Base-by-base conservation (phyloP, 2,113 vertebrate species). In the Lanius ludovicianus region DNA sequence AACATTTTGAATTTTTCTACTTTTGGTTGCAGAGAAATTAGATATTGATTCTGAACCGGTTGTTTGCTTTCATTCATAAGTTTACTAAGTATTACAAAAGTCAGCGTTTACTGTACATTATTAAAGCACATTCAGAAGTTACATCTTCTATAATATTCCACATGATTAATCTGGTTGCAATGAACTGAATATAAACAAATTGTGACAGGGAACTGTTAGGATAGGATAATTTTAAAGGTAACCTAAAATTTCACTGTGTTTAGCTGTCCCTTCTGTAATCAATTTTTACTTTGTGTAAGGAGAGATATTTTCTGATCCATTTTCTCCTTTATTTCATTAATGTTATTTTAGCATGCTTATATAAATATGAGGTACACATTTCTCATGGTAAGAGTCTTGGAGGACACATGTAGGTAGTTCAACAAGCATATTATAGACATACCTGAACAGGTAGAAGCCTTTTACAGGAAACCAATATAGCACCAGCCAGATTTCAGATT, bases 341-440 rank as follows among this genome's bases (percentile, higher is more conserved):
- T 49, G 7, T 33, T 39, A 28, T 64, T 85, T 64, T 39, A 79
- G 10, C 6, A 35, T 25, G 13, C 10, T 25, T 24, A 7, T 33
- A 13, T 22, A 10, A 57, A 53, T 63, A 2, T 21, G 67, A 63
- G 18, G 27, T 37, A 11, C 8, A 18, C 42, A 42, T 57, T 77
- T 90, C 21, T 42, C 1, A 0, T 41, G 24, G 18, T 46, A 25
- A 23, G 28, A 60, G 11, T 4, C 42, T 75, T 73, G 46, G 30
- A 84, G 46, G 27, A 57, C 16, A 42, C 31, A 21, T 5, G 4
- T 3, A 31, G 4, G 27, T 39, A 31, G 24, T 57, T 77, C 74
- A 63, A 6, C 1, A 3, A 31, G 6, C 0, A 1, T 28, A 8
- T 46, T 33, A 15, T 3, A 56, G 5, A 15, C 17, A 68, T 6